Evolutionary conservation across 1,140 invertebrate genomes (phyloP), one percentile per base, ranked within the genome.

Genomic region (Heliconius eleuchia): DNA sequence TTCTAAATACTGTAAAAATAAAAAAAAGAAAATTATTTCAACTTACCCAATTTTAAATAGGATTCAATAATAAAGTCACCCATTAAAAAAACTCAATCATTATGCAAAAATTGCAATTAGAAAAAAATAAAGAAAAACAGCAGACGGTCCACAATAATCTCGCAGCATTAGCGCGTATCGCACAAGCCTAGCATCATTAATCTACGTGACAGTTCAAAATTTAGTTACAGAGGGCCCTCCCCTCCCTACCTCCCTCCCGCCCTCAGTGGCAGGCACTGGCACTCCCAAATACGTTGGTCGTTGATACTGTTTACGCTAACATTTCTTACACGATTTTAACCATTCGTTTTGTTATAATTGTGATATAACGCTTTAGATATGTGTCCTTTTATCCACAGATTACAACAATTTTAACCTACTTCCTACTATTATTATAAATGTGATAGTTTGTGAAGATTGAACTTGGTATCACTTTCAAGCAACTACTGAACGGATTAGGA

Each of bases 191-290:
- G 88, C 90, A 88, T 94, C 93, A 94, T 94, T 94, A 94, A 94
- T 94, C 92, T 94, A 89, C 93, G 93, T 94, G 93, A 94, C 93
- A 94, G 93, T 93, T 94, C 91, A 94, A 94, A 94, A 94, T 94
- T 94, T 93, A 94, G 91, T 94, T 94, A 93, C 92, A 90, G 92
- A 92, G 92, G 92, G 91, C 87, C 86, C 85, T 86, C 81, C 78
- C 86, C 73, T 79, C 82, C 78, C 73, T 76, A 73, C 78, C 60
- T 80, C 71, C 82, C 77, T 34, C 81, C 70, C 42, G 42, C 42
- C 42, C 42, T 46, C 80, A 80, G 86, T 82, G 75, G 86, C 87
- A 89, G 89, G 86, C 89, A 80, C 77, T 83, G 83, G 82, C 83
- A 83, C 82, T 85, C 81, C 83, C 75, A 77, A 85, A 83, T 83